These are phyloP conservation scores for Tympanoctomys barrerae DNA, from an alignment of 2,797 vertebrate genomes.

Conservation along the genomic window DNA sequence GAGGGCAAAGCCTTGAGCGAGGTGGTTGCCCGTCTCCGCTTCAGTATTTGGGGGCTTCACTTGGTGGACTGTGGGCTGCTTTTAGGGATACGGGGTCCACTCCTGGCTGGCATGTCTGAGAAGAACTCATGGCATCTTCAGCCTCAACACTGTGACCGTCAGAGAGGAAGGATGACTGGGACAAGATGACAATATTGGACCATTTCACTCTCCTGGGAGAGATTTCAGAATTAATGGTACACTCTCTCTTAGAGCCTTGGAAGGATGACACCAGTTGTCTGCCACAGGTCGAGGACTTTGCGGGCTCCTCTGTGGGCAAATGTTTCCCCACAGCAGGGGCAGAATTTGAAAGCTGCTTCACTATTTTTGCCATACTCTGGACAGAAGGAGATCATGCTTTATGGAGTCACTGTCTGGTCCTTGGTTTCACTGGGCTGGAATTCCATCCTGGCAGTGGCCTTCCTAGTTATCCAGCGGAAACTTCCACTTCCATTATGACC, in stretches of 20 bases:
- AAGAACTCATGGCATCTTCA: not conserved
- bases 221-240: not conserved
- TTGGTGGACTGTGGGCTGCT: constrained; percentile 27
- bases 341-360: constrained; percentile 91
- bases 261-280: not conserved
- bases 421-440: constrained; percentile 55
- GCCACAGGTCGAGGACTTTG: not conserved
- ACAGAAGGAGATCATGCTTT: constrained; percentile 91
- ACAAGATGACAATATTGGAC: not conserved
- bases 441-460: constrained; percentile 62
- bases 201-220: constrained; percentile 76
- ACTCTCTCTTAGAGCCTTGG: constrained; percentile 55
- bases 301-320: constrained; percentile 83
- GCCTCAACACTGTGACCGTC: constrained; percentile 32
- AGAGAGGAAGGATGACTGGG: not conserved
- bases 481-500: too few species aligned
- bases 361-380: constrained; percentile 92
- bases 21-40: constrained; percentile 65
- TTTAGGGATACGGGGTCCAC: not conserved
- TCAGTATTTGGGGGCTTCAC: constrained; percentile 62
- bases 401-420: not conserved
- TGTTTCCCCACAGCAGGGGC: constrained; percentile 93
- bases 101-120: not conserved
- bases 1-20: constrained; percentile 85
- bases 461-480: too few species aligned